Evolutionary conservation across 2,888 invertebrate genomes (phyloP), one percentile per base, ranked within the genome.

Genomic region (Cloeon dipterum): DNA sequence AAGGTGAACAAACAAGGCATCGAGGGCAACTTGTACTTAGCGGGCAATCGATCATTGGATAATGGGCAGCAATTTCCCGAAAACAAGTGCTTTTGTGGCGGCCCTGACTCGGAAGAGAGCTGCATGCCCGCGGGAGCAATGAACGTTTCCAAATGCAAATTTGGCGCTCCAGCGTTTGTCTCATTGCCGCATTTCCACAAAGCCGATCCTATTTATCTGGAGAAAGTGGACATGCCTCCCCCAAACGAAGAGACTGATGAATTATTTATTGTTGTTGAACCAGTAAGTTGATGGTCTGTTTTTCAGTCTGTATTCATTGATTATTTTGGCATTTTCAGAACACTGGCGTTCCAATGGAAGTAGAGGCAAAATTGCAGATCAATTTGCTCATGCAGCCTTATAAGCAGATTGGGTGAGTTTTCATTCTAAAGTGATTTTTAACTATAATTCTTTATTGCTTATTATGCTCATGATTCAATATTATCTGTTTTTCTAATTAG

Each of bases 171-270:
- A 1, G 52, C 58, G 0, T 78, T 74, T 54, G 66, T 82, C 18
- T 75, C 81, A 1, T 69, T 72, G 46, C 86, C 88, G 1, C 85
- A 88, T 53, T 85, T 85, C 58, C 70, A 74, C 45, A 53, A 74
- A 47, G 70, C 74, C 1, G 78, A 82, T 55, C 62, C 66, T 0
- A 58, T 58, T 42, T 83, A 81, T 48, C 49, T 60, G 8, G 48
- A 63, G 39, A 63, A 63, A 26, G 61, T 88, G 0, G 57, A 58
- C 0, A 85, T 85, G 0, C 53, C 86, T 49, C 49, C 59, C 1
- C 79, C 86, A 0, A 57, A 65, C 1, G 58, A 66, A 35, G 58
- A 64, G 1, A 53, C 62, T 40, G 75, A 83, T 55, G 65, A 69
- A 50, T 74, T 81, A 42, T 46, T 46, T 35, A 45, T 61, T 52